phyloP scores from a whole-genome alignment of 2,888 invertebrate species.

The Hypomecis punctinalis region DNA sequence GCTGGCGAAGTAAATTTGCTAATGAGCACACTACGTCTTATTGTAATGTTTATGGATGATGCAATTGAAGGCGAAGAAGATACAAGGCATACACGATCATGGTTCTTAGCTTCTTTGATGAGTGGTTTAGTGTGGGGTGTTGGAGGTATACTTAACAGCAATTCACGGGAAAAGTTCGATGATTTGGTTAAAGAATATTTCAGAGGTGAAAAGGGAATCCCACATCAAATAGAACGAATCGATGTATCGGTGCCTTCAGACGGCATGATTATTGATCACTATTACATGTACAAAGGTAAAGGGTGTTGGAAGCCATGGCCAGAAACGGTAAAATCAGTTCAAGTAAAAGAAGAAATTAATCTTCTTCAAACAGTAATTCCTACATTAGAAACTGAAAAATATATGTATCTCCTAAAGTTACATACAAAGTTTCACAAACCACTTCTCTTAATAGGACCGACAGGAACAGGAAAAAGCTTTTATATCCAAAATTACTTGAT shows the following conservation, averaged over 20 bases:
- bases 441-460: conserved; percentile 91
- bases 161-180: conserved; percentile 89
- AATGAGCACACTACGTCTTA: conserved; percentile 88
- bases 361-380: conserved; percentile 91
- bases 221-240: conserved; percentile 85
- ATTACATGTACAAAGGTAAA: conserved; percentile 91
- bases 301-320: conserved; percentile 96
- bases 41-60: conserved; percentile 91
- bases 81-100: conserved; percentile 87
- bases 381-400: conserved; percentile 94
- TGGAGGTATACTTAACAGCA: conserved; percentile 90
- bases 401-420: conserved; percentile 89
- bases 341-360: conserved; percentile 86
- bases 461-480: conserved; percentile 95
- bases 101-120: conserved; percentile 92
- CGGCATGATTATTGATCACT: conserved; percentile 92
- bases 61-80: conserved; percentile 89
- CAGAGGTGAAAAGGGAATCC: conserved; percentile 74
- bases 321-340: conserved; percentile 87
- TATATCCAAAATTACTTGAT: conserved; percentile 90
- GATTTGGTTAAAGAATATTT: conserved; percentile 84
- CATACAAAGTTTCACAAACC: conserved; percentile 90
- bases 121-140: conserved; percentile 93
- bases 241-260: conserved; percentile 92
- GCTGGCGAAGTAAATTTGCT: conserved; percentile 90